Percentiles rank a stretch among this genome's conserved stretches.
phyloP scores from a whole-genome alignment of 2,113 vertebrate species.

The Triplophysa siluroides region DNA sequence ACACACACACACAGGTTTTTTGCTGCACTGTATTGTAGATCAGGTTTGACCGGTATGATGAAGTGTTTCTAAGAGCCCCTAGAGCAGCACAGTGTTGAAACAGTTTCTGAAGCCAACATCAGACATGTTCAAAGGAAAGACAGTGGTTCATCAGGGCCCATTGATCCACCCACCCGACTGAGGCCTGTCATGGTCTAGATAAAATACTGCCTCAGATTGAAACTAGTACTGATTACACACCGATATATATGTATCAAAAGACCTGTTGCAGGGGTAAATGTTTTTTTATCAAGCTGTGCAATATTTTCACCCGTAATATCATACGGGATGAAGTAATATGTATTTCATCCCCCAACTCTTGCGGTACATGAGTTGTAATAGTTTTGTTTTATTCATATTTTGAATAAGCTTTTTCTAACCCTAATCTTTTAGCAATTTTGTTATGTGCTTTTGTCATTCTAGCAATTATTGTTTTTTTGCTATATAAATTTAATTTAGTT shows the following conservation, averaged over 20 bases:
- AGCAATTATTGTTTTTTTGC: too few relatives aligned
- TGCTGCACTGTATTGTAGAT: not conserved
- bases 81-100: not conserved
- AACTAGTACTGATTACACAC: not conserved
- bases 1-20: slow-evolving; percentile 5
- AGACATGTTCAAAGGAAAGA: not conserved
- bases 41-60: not conserved
- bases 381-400: too few relatives aligned
- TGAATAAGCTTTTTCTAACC: too few relatives aligned
- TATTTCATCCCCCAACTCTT: too few relatives aligned
- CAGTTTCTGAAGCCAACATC: not conserved
- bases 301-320: too few relatives aligned
- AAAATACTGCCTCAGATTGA: not conserved
- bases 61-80: not conserved
- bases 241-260: not conserved
- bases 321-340: too few relatives aligned
- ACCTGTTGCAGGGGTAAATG: too few relatives aligned
- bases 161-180: not conserved
- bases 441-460: too few relatives aligned
- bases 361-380: too few relatives aligned
- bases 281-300: too few relatives aligned
- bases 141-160: not conserved
- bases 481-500: too few relatives aligned
- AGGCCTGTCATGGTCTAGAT: not conserved
- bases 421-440: too few relatives aligned